Evolutionary conservation across 2,888 invertebrate species (phyloP), one percentile per base, ranked within the genome.

Genomic region (Tyria jacobaeae): DNA sequence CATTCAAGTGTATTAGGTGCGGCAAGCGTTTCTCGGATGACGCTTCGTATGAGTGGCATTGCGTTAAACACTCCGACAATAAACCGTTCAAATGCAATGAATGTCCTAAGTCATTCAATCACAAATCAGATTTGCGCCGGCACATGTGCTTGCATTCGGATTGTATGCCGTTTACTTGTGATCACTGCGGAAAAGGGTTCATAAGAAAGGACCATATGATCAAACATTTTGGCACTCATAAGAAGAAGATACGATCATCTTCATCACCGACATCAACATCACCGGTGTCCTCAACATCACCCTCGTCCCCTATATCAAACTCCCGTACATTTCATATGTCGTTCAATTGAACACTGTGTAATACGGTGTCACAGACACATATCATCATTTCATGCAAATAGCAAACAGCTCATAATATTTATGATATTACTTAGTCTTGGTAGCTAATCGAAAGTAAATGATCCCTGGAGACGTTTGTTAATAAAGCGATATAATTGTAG

Each of bases 151-250:
- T 97, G 75, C 98, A 98, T 87, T 97, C 97, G n/a, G 97, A 97
- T 54, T 95, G 96, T 80, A 97, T 97, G 87, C 97, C 97, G 48
- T 97, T 96, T 87, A 94, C 95, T 70, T 98, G 98, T 89, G 95
- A 96, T 76, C 95, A 95, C 68, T 98, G 98, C 88, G 96, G 96
- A 66, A 98, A 98, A 89, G 97, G 97, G 56, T 98, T 98, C 89
- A 97, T 97, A 78, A 95, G 98, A 74, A 97, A 97, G 89, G 98
- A 98, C 91, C 98, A 98, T 89, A 97, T 98, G 97, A 95, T 97
- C 73, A 98, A 98, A 88, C 98, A 98, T 88, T 94, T 95, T 76
- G 97, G 97, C 76, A 97, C 97, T 57, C 98, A 98, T 90, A 96
- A 95, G 85, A 96, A 96, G 81, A 91, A 87, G 68, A 82, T 88